A percentile compares a stretch with the other conserved stretches of the same genome.
Evolutionary conservation across 2,888 invertebrate species (phyloP).

Genomic region (Camptogramma bilineatum): DNA sequence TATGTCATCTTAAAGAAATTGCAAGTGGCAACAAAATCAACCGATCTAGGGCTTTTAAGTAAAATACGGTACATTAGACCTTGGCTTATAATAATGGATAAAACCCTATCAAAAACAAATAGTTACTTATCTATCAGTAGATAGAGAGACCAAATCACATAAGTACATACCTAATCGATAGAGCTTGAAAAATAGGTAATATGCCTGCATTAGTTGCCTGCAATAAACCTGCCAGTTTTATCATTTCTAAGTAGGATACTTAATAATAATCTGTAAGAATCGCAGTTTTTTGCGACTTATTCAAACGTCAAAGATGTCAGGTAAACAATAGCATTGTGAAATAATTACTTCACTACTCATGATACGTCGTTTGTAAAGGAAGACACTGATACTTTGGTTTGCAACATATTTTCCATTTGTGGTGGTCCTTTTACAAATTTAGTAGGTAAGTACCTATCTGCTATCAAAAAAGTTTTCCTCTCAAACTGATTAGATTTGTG

Average conservation of each 20-base stretch:
- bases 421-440: background rate
- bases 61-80: no score
- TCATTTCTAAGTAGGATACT: background rate
- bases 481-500: constrained; percentile 14
- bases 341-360: background rate
- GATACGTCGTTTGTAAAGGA: background rate
- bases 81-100: no score
- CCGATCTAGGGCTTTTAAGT: no score
- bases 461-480: background rate
- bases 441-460: background rate
- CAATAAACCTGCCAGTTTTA: constrained; percentile 12
- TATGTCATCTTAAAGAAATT: no score
- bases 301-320: constrained; percentile 10
- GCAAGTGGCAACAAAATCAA: no score
- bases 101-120: no score
- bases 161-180: background rate
- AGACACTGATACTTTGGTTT: no score
- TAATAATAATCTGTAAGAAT: background rate
- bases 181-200: background rate
- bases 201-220: background rate
- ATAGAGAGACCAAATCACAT: no score
- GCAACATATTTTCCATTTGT: background rate
- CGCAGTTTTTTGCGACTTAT: background rate
- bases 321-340: constrained; percentile 9
- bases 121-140: no score